These are phyloP conservation scores for Cataglyphis rosenhaueri DNA, from an alignment of 2,888 invertebrate genomes.

Conservation along the genomic window DNA sequence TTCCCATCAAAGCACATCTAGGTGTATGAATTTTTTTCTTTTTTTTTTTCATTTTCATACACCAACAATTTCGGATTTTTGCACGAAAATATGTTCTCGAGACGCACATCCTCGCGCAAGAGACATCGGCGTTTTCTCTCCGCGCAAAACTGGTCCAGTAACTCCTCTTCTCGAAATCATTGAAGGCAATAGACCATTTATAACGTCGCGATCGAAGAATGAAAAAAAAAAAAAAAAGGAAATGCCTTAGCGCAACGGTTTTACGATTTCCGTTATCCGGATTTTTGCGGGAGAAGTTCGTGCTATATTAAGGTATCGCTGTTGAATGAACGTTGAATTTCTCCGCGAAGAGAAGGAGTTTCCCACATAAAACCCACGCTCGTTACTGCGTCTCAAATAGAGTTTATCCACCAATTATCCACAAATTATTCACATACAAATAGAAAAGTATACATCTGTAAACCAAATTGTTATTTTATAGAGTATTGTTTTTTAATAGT, in stretches of 20 bases:
- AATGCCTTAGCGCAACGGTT: conserved; percentile 47
- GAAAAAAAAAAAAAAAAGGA: conserved; percentile 36
- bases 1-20: not conserved
- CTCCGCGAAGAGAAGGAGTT: conserved; percentile 1
- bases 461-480: conserved; percentile 21
- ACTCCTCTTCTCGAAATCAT: conserved; percentile 31
- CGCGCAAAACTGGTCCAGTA: conserved; percentile 51
- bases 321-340: conserved; percentile 36
- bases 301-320: conserved; percentile 8
- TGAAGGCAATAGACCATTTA: conserved; percentile 36
- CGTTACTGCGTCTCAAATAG: not conserved
- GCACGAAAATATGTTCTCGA: conserved; percentile 26
- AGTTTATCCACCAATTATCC: not conserved
- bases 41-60: not conserved
- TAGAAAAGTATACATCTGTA: conserved; percentile 11
- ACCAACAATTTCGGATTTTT: not conserved
- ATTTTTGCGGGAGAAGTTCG: conserved; percentile 17
- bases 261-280: conserved; percentile 47
- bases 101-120: not conserved
- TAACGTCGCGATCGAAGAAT: conserved; percentile 14
- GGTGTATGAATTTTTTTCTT: not conserved
- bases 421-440: conserved; percentile 2
- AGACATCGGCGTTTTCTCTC: conserved; percentile 24
- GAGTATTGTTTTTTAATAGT: not conserved
- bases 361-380: conserved; percentile 18